phyloP scores from a whole-genome alignment of 2,797 vertebrate genomes.

The Ctenosaura bakeri region DNA sequence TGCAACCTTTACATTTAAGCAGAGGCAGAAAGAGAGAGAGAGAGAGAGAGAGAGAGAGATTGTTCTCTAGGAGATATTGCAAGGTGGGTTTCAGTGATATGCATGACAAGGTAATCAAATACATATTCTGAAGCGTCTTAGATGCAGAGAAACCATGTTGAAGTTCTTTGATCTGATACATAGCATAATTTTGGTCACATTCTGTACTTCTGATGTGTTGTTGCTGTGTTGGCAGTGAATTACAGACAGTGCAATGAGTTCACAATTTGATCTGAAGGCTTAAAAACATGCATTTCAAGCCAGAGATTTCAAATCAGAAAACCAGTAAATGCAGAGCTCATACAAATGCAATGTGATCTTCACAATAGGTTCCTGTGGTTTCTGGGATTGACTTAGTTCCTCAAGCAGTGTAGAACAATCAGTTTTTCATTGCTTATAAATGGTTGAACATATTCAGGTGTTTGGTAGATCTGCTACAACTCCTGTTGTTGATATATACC shows the following conservation, averaged over 20 bases:
- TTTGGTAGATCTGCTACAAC: too few species aligned
- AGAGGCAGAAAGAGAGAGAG: not conserved
- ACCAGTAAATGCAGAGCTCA: not conserved
- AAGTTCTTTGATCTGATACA: not conserved
- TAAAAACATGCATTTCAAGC: constrained; percentile 12
- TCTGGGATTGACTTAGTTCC: not conserved
- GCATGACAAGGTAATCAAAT: not conserved
- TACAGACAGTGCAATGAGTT: not conserved
- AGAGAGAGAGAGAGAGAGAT: not conserved
- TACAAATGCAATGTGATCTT: fast-evolving
- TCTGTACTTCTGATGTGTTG: not conserved
- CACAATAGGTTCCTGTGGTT: not conserved
- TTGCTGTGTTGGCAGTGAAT: not conserved
- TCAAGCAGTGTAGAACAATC: fast-evolving
- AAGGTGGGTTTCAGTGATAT: not conserved
- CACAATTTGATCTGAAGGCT: not conserved
- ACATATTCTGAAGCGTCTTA: constrained; percentile 5
- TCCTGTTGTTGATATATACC: fast-evolving
- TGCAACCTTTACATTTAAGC: not conserved
- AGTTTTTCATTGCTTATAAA: fast-evolving
- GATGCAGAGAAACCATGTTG: fast-evolving
- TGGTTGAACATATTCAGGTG: not conserved
- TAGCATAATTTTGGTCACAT: not conserved
- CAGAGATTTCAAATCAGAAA: fast-evolving
- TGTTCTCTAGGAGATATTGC: not conserved